Evolutionary conservation across 2,797 vertebrate species (phyloP).

Genomic region (Cyprinella venusta): DNA sequence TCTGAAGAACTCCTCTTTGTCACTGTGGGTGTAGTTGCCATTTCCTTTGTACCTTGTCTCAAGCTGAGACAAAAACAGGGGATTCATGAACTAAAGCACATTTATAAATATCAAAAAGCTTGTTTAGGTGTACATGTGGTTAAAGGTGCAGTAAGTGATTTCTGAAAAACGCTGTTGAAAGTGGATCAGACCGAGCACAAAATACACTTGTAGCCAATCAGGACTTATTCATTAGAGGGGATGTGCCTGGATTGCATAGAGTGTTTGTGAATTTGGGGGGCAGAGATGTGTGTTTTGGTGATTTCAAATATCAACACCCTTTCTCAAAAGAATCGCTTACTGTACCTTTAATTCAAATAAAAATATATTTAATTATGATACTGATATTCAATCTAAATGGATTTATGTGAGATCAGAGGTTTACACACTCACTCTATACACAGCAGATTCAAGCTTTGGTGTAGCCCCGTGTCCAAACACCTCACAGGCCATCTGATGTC

Average conservation of each 20-base stretch:
- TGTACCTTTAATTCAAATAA: neutral
- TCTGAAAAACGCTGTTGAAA: neutral
- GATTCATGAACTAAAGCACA: neutral
- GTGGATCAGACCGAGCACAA: no score
- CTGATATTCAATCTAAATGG: neutral
- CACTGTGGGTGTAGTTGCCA: constrained; percentile 70
- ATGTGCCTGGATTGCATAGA: no score
- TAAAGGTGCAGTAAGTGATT: neutral
- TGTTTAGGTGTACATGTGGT: neutral
- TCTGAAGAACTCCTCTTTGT: constrained; percentile 81
- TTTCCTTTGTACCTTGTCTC: constrained; percentile 87
- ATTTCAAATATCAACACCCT: neutral
- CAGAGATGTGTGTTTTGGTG: neutral
- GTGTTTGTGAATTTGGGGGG: no score
- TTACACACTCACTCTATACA: constrained; percentile 79
- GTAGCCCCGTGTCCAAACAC: constrained; percentile 81
- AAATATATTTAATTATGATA: neutral
- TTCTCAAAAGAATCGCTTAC: neutral
- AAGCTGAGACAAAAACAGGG: constrained; percentile 76
- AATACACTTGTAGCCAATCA: no score
- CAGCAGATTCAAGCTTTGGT: constrained; percentile 86
- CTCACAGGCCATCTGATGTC: constrained; percentile 79
- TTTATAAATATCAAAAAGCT: neutral
- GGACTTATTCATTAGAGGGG: no score
- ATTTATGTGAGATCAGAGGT: neutral